A percentile compares a stretch with the other conserved stretches of the same genome.
phyloP scores from a whole-genome alignment of 2,797 vertebrate species.

The Rhabdomys pumilio region DNA sequence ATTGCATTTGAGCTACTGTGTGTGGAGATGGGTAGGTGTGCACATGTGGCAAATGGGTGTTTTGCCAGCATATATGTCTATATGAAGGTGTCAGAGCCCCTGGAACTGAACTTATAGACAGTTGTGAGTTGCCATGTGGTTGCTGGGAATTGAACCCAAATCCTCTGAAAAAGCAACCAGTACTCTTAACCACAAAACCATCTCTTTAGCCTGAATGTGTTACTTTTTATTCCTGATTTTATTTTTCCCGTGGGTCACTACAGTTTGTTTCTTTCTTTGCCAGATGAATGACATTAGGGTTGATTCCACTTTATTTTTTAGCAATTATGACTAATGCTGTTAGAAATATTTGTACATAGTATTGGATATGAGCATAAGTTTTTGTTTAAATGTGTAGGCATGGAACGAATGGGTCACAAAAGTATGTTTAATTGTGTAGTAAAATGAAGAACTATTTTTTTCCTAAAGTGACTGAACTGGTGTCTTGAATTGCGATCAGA shows the following conservation, averaged over 20 bases:
- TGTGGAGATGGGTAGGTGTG: too few relatives aligned
- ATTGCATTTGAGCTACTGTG: neutral
- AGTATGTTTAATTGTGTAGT: neutral
- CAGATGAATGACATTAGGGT: neutral
- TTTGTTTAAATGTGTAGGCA: constrained; percentile 7
- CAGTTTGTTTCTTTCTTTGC: constrained; percentile 26
- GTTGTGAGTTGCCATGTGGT: too few relatives aligned
- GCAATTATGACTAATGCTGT: neutral
- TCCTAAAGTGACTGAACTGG: neutral
- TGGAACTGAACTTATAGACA: too few relatives aligned
- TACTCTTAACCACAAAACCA: too few relatives aligned
- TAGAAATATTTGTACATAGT: neutral
- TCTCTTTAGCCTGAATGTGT: neutral
- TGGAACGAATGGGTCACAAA: neutral
- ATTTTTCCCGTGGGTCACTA: neutral
- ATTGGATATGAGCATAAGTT: neutral
- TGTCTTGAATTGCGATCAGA: neutral
- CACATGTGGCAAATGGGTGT: too few relatives aligned
- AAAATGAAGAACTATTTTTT: neutral
- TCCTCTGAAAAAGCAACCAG: too few relatives aligned
- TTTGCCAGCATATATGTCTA: too few relatives aligned
- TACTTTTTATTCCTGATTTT: constrained; percentile 20
- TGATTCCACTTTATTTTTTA: constrained; percentile 38
- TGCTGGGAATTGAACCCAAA: too few relatives aligned
- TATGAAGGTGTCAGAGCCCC: too few relatives aligned